Percentiles rank a stretch among this genome's conserved stretches.
Evolutionary conservation across 2,888 invertebrate species (phyloP).

Genomic region (Microplitis deprimator): DNA sequence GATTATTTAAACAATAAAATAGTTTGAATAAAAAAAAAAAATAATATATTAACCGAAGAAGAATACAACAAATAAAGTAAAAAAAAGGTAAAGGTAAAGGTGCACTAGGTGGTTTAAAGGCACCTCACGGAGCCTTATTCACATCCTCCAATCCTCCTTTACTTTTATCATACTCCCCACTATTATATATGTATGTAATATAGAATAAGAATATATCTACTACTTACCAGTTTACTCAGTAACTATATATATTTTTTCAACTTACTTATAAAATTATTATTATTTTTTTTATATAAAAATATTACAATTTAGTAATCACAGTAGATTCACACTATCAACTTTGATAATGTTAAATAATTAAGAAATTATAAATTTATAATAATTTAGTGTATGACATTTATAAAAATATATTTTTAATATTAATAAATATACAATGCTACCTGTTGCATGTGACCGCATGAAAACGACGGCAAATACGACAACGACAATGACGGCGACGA

Average conservation of each 20-base stretch:
- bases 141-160: background rate
- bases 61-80: background rate
- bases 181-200: background rate
- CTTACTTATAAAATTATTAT: background rate
- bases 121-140: background rate
- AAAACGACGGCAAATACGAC: background rate
- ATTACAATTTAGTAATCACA: no score
- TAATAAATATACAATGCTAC: background rate
- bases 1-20: constrained; percentile 36
- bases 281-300: no score
- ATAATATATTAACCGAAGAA: background rate
- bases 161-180: background rate
- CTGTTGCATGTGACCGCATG: constrained; percentile 17
- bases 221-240: background rate
- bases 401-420: background rate
- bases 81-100: background rate
- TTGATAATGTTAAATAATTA: background rate
- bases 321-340: no score
- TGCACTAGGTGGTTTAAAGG: background rate
- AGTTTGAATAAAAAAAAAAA: constrained; percentile 17
- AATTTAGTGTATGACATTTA: no score
- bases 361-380: no score
- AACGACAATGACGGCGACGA: no score
- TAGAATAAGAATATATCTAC: background rate
- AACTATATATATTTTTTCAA: background rate